Evolutionary conservation across 2,113 vertebrate genomes (phyloP).

Genomic region (Isurus oxyrinchus): DNA sequence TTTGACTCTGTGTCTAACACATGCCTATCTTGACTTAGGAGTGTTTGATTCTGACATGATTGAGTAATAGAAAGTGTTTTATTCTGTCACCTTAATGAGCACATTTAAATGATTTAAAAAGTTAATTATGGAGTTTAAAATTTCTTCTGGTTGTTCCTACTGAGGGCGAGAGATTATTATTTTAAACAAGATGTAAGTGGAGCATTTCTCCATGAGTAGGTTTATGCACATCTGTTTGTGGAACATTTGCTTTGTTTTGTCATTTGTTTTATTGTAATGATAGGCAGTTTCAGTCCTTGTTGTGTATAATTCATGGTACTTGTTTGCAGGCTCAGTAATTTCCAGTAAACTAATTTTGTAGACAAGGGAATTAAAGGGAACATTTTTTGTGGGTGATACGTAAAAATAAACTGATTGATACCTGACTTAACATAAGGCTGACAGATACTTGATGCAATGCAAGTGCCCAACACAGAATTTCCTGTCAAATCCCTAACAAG

Average conservation of each 20-base stretch:
- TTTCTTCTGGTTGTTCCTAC: neutral
- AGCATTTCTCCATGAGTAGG: neutral
- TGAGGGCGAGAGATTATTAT: neutral
- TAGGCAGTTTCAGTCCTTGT: neutral
- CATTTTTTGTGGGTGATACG: neutral
- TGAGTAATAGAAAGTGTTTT: neutral
- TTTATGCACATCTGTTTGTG: neutral
- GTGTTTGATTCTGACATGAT: neutral
- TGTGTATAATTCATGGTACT: neutral
- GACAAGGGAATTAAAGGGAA: neutral
- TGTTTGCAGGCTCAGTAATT: neutral
- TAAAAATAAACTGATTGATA: neutral
- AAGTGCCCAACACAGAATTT: neutral
- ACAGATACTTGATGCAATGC: neutral
- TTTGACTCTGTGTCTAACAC: neutral
- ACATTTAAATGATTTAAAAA: neutral
- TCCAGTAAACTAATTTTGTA: neutral
- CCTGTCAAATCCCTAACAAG: neutral
- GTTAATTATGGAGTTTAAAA: neutral
- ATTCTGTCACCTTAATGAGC: neutral
- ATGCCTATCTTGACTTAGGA: neutral
- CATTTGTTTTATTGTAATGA: conserved; percentile 1
- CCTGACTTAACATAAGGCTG: neutral
- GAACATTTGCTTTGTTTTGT: neutral
- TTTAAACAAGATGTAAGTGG: neutral